A percentile compares a stretch with the other conserved stretches of the same genome.
Evolutionary conservation across 2,797 vertebrate species (phyloP).

Genomic region (Melanogrammus aeglefinus): DNA sequence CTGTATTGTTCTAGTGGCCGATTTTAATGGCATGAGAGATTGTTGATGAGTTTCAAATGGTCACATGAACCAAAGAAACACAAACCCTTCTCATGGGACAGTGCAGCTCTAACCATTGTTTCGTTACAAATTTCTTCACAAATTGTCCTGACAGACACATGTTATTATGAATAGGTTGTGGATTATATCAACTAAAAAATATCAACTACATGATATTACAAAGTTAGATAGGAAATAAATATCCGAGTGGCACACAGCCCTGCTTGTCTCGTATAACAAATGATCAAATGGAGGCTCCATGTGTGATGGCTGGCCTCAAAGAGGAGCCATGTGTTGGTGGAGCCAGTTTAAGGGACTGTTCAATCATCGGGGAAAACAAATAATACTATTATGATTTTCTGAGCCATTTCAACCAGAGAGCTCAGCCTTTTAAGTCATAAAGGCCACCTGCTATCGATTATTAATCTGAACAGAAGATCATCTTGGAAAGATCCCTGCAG

Average conservation of each 20-base stretch:
- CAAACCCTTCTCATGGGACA: not conserved
- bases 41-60: not conserved
- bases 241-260: slow-evolving; percentile 37
- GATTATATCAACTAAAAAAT: slow-evolving; percentile 45
- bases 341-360: slow-evolving; percentile 44
- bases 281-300: slow-evolving; percentile 47
- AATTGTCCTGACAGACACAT: not conserved
- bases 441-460: slow-evolving; percentile 56
- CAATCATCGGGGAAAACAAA: slow-evolving; percentile 25
- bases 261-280: slow-evolving; percentile 45
- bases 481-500: slow-evolving; percentile 40
- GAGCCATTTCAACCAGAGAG: slow-evolving; percentile 45
- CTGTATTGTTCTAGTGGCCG: not conserved
- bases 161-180: slow-evolving; percentile 34
- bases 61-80: not conserved
- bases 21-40: not conserved
- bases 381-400: slow-evolving; percentile 43
- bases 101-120: not conserved
- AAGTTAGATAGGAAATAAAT: slow-evolving; percentile 23
- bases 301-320: slow-evolving; percentile 40
- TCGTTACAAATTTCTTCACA: not conserved
- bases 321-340: slow-evolving; percentile 62
- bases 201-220: not conserved
- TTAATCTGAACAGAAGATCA: slow-evolving; percentile 50
- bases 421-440: slow-evolving; percentile 50